These are phyloP conservation scores for Salticus scenicus DNA, from an alignment of 2,888 invertebrate genomes.

Conservation along the genomic window DNA sequence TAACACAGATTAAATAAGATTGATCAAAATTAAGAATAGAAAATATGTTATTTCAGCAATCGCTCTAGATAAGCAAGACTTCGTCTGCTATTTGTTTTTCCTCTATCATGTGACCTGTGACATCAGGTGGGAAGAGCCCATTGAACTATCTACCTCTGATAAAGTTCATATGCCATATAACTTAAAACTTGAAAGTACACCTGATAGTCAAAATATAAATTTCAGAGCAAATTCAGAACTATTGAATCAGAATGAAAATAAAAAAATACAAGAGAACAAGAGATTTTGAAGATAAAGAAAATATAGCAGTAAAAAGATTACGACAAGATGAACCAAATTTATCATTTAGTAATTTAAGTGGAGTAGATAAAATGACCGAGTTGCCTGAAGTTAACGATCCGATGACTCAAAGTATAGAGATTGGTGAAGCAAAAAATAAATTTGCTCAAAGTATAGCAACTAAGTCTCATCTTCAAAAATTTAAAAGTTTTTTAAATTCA, in stretches of 20 bases:
- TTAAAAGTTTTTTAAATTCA: too few relatives aligned
- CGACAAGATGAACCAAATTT: conserved; percentile 10
- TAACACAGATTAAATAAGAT: too few relatives aligned
- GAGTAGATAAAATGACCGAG: neutral
- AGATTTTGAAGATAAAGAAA: conserved; percentile 15
- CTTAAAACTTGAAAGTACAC: neutral
- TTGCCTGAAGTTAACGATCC: neutral
- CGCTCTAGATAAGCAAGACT: too few relatives aligned
- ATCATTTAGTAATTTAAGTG: conserved; percentile 1
- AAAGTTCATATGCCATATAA: neutral
- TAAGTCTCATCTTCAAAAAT: conserved; percentile 17
- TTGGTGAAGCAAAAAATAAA: neutral
- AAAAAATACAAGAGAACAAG: conserved; percentile 1
- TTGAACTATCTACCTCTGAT: too few relatives aligned
- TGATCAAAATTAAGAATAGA: too few relatives aligned
- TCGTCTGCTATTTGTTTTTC: too few relatives aligned
- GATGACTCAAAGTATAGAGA: conserved; percentile 7
- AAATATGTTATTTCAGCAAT: too few relatives aligned
- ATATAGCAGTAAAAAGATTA: neutral
- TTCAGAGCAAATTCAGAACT: neutral
- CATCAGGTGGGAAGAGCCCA: too few relatives aligned
- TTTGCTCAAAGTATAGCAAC: conserved; percentile 26
- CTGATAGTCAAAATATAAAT: conserved; percentile 7
- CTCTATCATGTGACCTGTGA: too few relatives aligned
- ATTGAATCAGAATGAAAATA: conserved; percentile 12